These are phyloP conservation scores for Acanthurus lineatus DNA, from an alignment of 2,797 vertebrate species.

Conservation along the genomic window DNA sequence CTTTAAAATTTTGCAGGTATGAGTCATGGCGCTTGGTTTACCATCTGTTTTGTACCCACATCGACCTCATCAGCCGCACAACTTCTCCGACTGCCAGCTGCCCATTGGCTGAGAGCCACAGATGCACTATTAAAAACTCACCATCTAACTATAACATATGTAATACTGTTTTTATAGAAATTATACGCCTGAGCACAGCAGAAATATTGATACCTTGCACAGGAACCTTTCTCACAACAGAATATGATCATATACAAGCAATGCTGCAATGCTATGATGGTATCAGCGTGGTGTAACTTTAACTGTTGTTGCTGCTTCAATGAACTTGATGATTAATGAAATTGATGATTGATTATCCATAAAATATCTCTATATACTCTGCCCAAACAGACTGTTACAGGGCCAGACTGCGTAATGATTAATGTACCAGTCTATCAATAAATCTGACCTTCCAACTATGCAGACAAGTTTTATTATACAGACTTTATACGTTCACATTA, in stretches of 20 bases:
- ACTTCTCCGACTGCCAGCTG: constrained; percentile 55
- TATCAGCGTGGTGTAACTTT: constrained; percentile 24
- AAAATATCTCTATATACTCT: constrained; percentile 51
- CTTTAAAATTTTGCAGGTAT: constrained; percentile 55
- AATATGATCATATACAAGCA: too few relatives aligned
- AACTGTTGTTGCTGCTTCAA: constrained; percentile 29
- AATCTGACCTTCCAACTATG: constrained; percentile 49
- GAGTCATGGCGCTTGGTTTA: constrained; percentile 47
- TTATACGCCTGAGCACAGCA: background rate
- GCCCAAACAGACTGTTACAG: constrained; percentile 24
- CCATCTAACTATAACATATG: constrained; percentile 12
- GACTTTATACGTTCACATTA: constrained; percentile 29
- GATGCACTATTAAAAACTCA: constrained; percentile 19
- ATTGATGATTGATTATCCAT: constrained; percentile 60
- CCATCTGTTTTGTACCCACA: constrained; percentile 69
- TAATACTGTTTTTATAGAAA: background rate
- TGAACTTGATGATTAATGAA: constrained; percentile 59
- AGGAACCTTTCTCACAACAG: constrained; percentile 1
- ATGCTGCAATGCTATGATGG: background rate
- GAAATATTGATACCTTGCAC: background rate
- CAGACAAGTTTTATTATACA: constrained; percentile 9
- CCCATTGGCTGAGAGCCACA: constrained; percentile 57
- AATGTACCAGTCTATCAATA: constrained; percentile 54
- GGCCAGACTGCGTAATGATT: constrained; percentile 43
- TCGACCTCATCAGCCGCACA: constrained; percentile 43